These are phyloP conservation scores for Taxidea taxus DNA, from an alignment of 2,113 vertebrate genomes.

Conservation along the genomic window DNA sequence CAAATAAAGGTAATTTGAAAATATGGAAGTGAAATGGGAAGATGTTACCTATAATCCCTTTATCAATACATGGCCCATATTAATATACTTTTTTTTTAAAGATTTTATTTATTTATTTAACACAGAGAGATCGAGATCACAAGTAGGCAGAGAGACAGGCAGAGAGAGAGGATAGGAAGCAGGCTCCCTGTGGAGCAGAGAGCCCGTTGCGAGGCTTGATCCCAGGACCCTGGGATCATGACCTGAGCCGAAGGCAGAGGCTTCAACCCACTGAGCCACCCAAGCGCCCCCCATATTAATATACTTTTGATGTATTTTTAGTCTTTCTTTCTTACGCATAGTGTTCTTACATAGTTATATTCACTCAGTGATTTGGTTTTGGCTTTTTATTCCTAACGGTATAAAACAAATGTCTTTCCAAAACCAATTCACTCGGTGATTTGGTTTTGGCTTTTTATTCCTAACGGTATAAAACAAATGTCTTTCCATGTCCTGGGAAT, in stretches of 20 bases:
- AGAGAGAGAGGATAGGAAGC: too few species aligned
- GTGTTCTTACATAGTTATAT: background rate
- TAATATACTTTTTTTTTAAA: background rate
- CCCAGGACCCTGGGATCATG: too few species aligned
- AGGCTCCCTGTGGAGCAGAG: too few species aligned
- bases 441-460: background rate
- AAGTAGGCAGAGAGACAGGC: too few species aligned
- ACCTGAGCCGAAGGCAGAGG: too few species aligned
- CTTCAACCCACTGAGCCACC: too few species aligned
- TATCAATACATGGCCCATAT: background rate
- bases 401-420: background rate
- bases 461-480: background rate
- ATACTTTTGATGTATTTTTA: background rate
- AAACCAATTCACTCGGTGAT: too few species aligned
- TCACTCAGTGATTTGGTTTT: background rate
- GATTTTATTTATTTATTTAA: too few species aligned
- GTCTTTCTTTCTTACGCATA: background rate
- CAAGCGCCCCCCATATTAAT: background rate
- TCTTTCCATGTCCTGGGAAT: background rate
- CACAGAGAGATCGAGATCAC: too few species aligned
- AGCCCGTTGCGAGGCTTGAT: too few species aligned
- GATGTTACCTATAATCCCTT: background rate
- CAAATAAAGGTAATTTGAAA: background rate
- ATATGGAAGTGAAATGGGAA: background rate
- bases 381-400: background rate